Conservation (phyloP, 2,797 vertebrate species). For the Squalus acanthias region DNA sequence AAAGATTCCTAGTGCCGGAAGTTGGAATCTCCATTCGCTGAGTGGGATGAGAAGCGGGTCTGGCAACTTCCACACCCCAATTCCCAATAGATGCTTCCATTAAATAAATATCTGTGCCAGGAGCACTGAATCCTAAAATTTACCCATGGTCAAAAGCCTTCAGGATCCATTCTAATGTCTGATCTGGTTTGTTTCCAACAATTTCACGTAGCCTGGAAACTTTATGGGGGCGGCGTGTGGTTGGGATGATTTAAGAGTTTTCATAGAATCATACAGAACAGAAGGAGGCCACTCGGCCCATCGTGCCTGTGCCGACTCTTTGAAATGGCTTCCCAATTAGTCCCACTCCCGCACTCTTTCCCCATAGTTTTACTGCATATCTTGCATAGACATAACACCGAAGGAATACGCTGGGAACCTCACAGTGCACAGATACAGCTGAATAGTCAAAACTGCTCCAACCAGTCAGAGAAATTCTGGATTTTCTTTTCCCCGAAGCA, state of each 20-base stretch:
- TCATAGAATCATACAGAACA: background rate
- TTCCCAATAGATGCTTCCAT: background rate
- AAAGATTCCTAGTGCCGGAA: background rate
- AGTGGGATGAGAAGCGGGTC: background rate
- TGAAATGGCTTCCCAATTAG: background rate
- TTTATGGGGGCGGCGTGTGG: background rate
- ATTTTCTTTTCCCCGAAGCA: background rate
- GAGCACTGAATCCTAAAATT: background rate
- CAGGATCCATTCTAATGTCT: background rate
- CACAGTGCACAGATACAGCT: background rate
- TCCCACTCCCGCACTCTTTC: background rate
- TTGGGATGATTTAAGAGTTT: background rate
- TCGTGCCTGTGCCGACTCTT: background rate
- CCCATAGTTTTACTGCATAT: background rate
- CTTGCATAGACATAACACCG: background rate
- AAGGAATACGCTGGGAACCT: background rate
- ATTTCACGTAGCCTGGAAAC: background rate
- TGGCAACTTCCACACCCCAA: background rate
- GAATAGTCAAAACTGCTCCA: background rate
- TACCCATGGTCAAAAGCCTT: background rate
- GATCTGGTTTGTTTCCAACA: background rate
- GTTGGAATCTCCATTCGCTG: background rate
- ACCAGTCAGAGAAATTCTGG: background rate
- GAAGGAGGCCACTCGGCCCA: background rate
- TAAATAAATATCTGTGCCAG: background rate